phyloP scores from a whole-genome alignment of 2,113 vertebrate species.

The Nibea albiflora region DNA sequence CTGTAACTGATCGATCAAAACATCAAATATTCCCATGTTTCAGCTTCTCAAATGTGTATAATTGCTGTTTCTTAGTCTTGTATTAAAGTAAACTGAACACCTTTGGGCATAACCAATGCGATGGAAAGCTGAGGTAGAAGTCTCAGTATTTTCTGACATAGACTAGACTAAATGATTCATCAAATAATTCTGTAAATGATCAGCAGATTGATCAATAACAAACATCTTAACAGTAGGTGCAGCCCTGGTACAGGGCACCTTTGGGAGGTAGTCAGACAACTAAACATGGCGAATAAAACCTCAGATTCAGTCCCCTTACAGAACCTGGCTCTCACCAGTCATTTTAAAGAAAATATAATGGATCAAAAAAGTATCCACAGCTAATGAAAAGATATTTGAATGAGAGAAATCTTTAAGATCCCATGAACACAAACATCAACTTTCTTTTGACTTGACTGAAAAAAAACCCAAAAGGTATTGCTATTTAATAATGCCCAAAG shows the following conservation, averaged over 20 bases:
- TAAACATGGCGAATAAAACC: background rate
- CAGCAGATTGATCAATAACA: background rate
- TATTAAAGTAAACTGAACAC: background rate
- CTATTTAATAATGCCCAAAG: background rate
- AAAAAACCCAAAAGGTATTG: background rate
- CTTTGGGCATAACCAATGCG: background rate
- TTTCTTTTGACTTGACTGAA: background rate
- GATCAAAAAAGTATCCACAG: background rate
- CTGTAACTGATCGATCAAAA: no score
- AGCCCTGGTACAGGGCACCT: background rate
- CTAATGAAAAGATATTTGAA: background rate
- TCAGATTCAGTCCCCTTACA: background rate
- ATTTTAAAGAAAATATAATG: background rate
- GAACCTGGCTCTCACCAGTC: no score
- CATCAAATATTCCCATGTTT: background rate
- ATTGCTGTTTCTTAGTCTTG: background rate
- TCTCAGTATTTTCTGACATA: background rate
- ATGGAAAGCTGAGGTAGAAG: slow-evolving; percentile 1
- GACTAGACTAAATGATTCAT: background rate
- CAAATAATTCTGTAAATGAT: background rate
- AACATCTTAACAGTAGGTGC: background rate
- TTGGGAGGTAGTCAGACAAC: background rate
- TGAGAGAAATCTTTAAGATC: background rate
- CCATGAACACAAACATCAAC: background rate
- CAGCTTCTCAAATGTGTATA: background rate